Evolutionary conservation across 2,797 vertebrate genomes (phyloP), one percentile per base, ranked within the genome.

Genomic region (Chaetophractus vellerosus): DNA sequence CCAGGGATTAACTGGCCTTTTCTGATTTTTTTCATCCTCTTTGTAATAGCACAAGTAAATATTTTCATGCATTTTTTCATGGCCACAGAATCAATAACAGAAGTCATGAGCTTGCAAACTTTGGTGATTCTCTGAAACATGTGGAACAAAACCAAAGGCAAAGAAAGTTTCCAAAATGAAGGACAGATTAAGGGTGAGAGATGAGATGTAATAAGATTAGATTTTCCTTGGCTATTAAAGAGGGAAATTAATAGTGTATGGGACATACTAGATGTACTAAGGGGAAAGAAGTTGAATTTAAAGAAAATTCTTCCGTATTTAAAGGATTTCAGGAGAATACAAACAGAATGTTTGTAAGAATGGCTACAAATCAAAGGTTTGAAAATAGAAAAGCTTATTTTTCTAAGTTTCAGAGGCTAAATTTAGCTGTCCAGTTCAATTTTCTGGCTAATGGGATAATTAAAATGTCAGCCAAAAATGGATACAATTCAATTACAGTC

Each of bases 401-500:
- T 89, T 91, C 61, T 76, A 83, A 88, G 78, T 96, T 90, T 96
- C 9, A 1, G 50, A 80, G 74, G 55, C 33, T 71, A 38, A 80
- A 63, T 31, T 59, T 63, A 18, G 71, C 88, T 92, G 57, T 71
- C 80, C 79, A 96, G 74, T 84, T 15, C 66, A 94, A 50, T 78
- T 96, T 88, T 97, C 55, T 97, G 90, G 57, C 45, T 95, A 94
- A 93, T 85, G 83, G 41, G n/a, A 79, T 84, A 96, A 89, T 97
- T 94, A 75, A 95, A 95, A 97, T 93, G 86, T 92, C 86, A 92
- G 72, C 36, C 84, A 15, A 88, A 96, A 98, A 90, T 96, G 93
- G 66, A 88, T 97, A 59, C 41, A 95, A 76, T 95, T 94, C 82
- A 92, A 66, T 93, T 94, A 92, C 18, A 90, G 48, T 52, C 21